Evolutionary conservation across 2,888 invertebrate genomes (phyloP).

Genomic region (Dynastes grantii): DNA sequence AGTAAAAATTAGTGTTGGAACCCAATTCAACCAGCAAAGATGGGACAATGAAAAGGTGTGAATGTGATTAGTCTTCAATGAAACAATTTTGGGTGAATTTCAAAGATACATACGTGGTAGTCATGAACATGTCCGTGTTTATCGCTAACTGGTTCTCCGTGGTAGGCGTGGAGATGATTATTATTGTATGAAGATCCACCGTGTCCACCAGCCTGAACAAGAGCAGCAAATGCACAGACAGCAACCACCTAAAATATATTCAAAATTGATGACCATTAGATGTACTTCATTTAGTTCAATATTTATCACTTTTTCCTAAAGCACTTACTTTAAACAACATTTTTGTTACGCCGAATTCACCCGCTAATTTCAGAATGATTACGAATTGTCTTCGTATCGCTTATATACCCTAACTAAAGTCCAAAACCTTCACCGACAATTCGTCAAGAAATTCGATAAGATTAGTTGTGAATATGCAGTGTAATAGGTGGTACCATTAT

Average conservation of each 20-base stretch:
- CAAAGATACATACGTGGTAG: constrained; percentile 50
- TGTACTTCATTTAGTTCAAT: no score
- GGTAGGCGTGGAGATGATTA: constrained; percentile 35
- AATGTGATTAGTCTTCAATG: not conserved
- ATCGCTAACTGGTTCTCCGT: constrained; percentile 20
- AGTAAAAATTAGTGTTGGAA: not conserved
- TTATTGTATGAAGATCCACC: constrained; percentile 32
- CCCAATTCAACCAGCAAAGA: no score
- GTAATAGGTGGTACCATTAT: not conserved
- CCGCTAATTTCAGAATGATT: constrained; percentile 18
- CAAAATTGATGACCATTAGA: not conserved
- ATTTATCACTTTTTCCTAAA: not conserved
- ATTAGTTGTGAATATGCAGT: no score
- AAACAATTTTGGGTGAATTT: no score
- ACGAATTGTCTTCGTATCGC: constrained; percentile 16
- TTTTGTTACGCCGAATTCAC: not conserved
- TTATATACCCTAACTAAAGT: constrained; percentile 26
- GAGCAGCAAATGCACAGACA: constrained; percentile 9
- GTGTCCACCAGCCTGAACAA: constrained; percentile 30
- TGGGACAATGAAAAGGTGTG: no score
- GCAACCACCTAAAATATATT: constrained; percentile 11
- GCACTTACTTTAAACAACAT: constrained; percentile 37
- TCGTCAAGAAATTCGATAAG: constrained; percentile 30
- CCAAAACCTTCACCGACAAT: constrained; percentile 31
- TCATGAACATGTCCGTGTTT: constrained; percentile 48